These are phyloP conservation scores for Stenoptilia bipunctidactyla DNA, from an alignment of 2,888 invertebrate genomes.

Conservation along the genomic window DNA sequence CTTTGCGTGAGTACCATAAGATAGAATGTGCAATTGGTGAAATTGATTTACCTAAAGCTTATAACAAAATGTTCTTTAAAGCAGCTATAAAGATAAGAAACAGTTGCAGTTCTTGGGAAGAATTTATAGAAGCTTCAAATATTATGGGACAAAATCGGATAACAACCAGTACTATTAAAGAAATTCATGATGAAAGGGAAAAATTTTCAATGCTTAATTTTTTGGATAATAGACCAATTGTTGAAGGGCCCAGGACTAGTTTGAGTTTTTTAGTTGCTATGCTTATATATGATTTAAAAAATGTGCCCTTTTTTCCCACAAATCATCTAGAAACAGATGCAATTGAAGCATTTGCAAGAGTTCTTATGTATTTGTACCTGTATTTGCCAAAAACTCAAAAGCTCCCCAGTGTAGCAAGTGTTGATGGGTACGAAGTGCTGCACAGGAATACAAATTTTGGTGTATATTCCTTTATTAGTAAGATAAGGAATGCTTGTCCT, in stretches of 20 bases:
- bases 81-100: constrained; percentile 18
- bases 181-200: constrained; percentile 15
- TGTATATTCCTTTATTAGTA: constrained; percentile 7
- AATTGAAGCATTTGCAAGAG: constrained; percentile 14
- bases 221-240: constrained; percentile 14
- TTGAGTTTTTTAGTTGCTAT: constrained; percentile 14
- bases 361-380: constrained; percentile 17
- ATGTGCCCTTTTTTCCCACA: constrained; percentile 16
- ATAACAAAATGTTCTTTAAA: constrained; percentile 13
- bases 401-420: neutral
- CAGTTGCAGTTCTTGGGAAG: constrained; percentile 17
- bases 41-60: constrained; percentile 1
- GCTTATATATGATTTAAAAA: constrained; percentile 13
- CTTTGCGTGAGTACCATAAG: constrained; percentile 12
- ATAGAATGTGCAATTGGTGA: constrained; percentile 20
- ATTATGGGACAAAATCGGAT: constrained; percentile 15
- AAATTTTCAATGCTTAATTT: constrained; percentile 16
- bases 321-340: constrained; percentile 14
- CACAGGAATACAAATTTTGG: constrained; percentile 2
- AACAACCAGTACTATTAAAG: constrained; percentile 11
- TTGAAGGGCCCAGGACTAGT: constrained; percentile 17
- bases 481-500: constrained; percentile 8
- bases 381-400: constrained; percentile 4
- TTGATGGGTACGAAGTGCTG: neutral
- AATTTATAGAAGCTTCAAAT: constrained; percentile 16